Evolutionary conservation across 1,140 invertebrate species (phyloP).

Genomic region (Drosophila lacteicornis): DNA sequence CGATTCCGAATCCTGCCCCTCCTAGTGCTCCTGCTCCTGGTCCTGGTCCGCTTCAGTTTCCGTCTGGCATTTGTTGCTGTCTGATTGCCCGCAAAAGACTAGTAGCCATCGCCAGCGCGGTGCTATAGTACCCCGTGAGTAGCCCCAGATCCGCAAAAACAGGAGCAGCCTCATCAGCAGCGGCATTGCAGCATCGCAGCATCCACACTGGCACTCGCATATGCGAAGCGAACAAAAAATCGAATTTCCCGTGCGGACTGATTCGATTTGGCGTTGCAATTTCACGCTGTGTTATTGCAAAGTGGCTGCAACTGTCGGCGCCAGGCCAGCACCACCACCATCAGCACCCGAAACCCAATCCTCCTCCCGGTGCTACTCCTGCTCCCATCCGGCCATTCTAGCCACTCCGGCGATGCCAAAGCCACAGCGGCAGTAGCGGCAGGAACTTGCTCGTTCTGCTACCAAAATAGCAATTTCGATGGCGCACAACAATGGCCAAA

Average conservation of each 20-base stretch:
- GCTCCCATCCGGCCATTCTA: conserved; percentile 6
- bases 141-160: conserved; percentile 12
- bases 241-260: conserved; percentile 84
- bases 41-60: conserved; percentile 21
- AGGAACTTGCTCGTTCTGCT: conserved; percentile 50
- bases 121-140: conserved; percentile 6
- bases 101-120: conserved; percentile 25
- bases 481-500: conserved; percentile 58
- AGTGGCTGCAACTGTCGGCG: conserved; percentile 77
- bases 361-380: background rate
- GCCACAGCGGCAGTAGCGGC: conserved; percentile 39
- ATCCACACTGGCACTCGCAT: conserved; percentile 13
- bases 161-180: conserved; percentile 25
- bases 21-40: conserved; percentile 7
- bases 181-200: conserved; percentile 12
- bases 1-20: background rate
- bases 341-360: conserved; percentile 5
- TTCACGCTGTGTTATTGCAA: conserved; percentile 85
- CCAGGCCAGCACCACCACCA: conserved; percentile 37
- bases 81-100: conserved; percentile 77
- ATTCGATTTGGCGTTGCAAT: conserved; percentile 85
- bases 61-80: conserved; percentile 72
- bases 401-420: conserved; percentile 31
- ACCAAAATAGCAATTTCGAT: conserved; percentile 71
- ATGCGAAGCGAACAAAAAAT: conserved; percentile 60